phyloP scores from a whole-genome alignment of 2,113 vertebrate genomes.

The Corvus cornix region DNA sequence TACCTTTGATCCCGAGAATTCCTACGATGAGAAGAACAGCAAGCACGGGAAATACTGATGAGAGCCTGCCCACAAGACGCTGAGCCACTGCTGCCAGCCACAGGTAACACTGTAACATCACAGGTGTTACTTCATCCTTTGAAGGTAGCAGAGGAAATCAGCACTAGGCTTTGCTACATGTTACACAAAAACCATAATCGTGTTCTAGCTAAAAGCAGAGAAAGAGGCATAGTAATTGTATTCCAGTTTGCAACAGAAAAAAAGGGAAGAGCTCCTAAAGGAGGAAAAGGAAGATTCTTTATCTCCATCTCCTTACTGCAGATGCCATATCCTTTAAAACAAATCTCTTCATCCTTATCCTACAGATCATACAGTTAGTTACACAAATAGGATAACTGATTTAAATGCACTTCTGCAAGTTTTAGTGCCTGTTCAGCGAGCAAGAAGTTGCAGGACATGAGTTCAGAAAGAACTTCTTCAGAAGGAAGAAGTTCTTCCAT shows the following conservation, averaged over 20 bases:
- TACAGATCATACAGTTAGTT: not conserved
- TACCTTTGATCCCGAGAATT: not conserved
- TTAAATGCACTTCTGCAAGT: not conserved
- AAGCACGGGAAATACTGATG: not conserved
- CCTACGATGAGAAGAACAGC: not conserved
- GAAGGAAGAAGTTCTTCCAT: not conserved
- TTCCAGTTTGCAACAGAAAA: not conserved
- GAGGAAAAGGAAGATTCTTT: not conserved
- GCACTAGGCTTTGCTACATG: not conserved
- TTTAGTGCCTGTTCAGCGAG: not conserved
- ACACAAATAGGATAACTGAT: not conserved
- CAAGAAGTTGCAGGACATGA: not conserved
- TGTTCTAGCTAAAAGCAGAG: not conserved
- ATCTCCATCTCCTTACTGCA: not conserved
- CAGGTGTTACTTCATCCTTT: not conserved
- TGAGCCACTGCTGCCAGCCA: not conserved
- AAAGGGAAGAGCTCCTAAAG: not conserved
- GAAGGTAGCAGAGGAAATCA: not conserved
- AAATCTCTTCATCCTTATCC: not conserved
- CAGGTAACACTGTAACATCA: not conserved
- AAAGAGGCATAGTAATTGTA: not conserved
- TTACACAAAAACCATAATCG: not conserved
- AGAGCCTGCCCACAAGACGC: not conserved
- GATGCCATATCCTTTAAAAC: not conserved
- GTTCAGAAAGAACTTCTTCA: not conserved